A percentile compares a stretch with the other conserved stretches of the same genome.
Evolutionary conservation across 53 echinoderm and acorn worm genomes (phyloP).

Genomic region (Patiria pectinifera): DNA sequence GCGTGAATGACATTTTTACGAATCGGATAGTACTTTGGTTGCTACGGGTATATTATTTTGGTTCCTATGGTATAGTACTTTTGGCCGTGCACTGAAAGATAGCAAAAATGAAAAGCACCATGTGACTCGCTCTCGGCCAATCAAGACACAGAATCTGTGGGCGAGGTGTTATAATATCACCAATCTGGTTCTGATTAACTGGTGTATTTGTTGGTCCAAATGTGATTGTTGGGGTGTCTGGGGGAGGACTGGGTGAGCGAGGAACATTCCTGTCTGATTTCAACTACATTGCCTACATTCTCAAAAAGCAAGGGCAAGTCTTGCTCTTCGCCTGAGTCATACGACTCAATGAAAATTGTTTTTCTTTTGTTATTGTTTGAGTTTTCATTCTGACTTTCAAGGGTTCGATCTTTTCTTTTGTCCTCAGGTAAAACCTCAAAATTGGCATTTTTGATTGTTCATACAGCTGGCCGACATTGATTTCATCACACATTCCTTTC

Average conservation of each 20-base stretch:
- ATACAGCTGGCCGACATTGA: constrained; percentile 14
- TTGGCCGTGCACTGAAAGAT: too few relatives aligned
- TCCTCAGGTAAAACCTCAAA: constrained; percentile 36
- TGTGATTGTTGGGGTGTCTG: constrained; percentile 26
- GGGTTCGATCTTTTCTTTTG: background rate
- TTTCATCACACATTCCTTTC: background rate
- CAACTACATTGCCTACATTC: constrained; percentile 20
- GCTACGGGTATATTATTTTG: too few relatives aligned
- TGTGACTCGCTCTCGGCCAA: too few relatives aligned
- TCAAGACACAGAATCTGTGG: too few relatives aligned
- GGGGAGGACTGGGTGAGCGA: background rate
- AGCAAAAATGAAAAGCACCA: too few relatives aligned
- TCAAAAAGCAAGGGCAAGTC: background rate
- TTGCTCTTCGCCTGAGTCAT: background rate
- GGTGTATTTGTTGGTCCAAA: constrained; percentile 6
- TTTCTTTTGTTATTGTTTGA: background rate
- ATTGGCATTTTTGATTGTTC: constrained; percentile 14
- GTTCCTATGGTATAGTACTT: too few relatives aligned
- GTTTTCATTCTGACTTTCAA: too few relatives aligned
- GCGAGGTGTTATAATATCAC: constrained; percentile 22
- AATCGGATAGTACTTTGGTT: too few relatives aligned
- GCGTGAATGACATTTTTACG: too few relatives aligned
- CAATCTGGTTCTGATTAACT: background rate
- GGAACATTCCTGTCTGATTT: background rate
- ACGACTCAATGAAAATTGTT: background rate